Evolutionary conservation across 1,140 invertebrate species (phyloP), one percentile per base, ranked within the genome.

Genomic region (Holcopasites calliopsidis): DNA sequence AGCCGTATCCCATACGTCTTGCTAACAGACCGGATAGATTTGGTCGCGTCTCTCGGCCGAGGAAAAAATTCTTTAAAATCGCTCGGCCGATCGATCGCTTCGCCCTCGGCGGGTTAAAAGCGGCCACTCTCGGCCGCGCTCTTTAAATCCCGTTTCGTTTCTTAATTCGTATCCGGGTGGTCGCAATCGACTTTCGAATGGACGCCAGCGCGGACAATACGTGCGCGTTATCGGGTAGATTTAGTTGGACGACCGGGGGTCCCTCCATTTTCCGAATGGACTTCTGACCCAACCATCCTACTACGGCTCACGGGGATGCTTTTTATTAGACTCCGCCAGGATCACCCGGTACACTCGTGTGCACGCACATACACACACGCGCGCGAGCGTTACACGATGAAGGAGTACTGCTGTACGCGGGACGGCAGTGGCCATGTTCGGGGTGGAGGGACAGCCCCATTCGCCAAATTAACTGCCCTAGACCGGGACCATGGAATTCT

Each of bases 261-360:
- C 89, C 90, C 88, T 91, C 89, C 89, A 91, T 91, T 91, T 91
- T 90, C 89, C 90, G 89, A 91, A 92, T 91, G 90, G 90, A 91
- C 90, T 92, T 91, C 88, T 91, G 90, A 91, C 90, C 90, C 89
- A 80, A 81, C 86, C 76, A 74, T 81, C 74, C 78, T 49, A n/a
- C n/a, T n/a, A 81, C 65, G 82, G 61, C 85, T 83, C 85, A 82
- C 84, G 81, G 83, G 86, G 88, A 89, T 91, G 89, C 90, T 92
- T 92, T 91, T 91, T 92, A 92, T 92, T 91, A 92, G 90, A 88
- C 88, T 90, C 87, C 77, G 61, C 65, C 78, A 87, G 87, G 86
- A 90, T 90, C 89, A 88, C 84, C 85, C 85, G 77, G 79, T 88
- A 84, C 66, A 80, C 7, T 18, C 47, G 44, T 69, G 62, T 50